Percentiles rank a stretch among this genome's conserved stretches.
phyloP scores from a whole-genome alignment of 2,113 vertebrate species.

The Ursus arctos region DNA sequence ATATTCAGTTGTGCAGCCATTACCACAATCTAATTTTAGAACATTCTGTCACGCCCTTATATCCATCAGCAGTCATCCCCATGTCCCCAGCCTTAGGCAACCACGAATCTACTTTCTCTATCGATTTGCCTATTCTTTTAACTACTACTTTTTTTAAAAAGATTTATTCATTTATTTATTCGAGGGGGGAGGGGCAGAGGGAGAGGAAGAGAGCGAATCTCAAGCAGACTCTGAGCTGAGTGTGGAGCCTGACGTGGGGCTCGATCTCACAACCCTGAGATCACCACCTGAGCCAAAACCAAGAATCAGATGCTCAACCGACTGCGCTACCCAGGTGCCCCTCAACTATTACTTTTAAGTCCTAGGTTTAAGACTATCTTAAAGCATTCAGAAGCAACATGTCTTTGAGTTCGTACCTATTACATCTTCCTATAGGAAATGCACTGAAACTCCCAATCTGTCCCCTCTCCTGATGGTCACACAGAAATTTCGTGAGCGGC shows the following conservation, averaged over 20 bases:
- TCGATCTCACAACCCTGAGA: neutral
- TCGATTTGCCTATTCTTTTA: neutral
- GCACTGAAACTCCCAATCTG: conserved; percentile 10
- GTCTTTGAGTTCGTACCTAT: neutral
- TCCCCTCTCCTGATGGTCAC: neutral
- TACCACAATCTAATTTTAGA: conserved; percentile 43
- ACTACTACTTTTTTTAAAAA: neutral
- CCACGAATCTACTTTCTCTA: neutral
- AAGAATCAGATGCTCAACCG: too few relatives aligned
- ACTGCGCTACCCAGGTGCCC: neutral
- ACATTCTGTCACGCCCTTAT: neutral
- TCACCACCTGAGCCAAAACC: neutral
- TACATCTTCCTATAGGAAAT: neutral
- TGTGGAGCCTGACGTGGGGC: neutral
- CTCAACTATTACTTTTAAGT: neutral
- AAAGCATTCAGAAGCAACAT: neutral
- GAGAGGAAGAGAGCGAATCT: neutral
- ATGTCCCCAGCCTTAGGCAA: neutral
- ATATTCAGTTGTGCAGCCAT: neutral
- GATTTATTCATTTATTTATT: neutral
- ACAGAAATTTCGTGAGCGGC: neutral
- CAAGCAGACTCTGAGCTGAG: neutral
- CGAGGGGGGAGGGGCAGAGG: neutral
- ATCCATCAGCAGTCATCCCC: neutral
- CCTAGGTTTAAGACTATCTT: neutral